Base-by-base conservation (phyloP, 2,113 vertebrate species). In the Thomomys bottae region DNA sequence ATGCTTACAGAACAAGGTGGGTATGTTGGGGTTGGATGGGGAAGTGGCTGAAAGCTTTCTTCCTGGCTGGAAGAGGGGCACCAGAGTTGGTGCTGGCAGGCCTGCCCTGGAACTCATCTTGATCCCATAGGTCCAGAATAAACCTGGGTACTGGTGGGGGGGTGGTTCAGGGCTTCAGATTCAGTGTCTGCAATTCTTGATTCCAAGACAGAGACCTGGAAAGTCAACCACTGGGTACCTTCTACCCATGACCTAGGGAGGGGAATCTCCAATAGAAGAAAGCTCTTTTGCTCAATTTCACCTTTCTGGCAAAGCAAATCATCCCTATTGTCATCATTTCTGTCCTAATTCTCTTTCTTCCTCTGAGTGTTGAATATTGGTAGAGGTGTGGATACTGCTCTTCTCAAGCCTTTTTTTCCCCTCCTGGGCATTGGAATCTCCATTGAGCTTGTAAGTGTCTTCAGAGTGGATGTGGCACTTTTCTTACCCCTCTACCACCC, bases 221-320 rank as follows among this genome's bases (percentile, higher is more conserved):
- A 78, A 70, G 21, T 21, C 1, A 30, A 68, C 24, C 36, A 68
- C 54, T 40, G 61, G 63, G 23, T 11, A 63, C 30, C 30, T 68
- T 26, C n/a, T 32, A 66, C 38, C 1, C 23, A 6, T 24, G 54
- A 67, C 64, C 26, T 40, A 21, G 26, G 40, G 63, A 57, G 17
- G 4, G 0, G 0, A 23, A 68, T 38, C 73, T 36, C 45, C 36
- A 72, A 32, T 23, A 42, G 32, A 11, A 6, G 32, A 63, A 89
- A 84, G 42, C 15, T 49, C 32, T 57, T 30, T 61, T 64, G 67
- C 21, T 6, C 1, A 21, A 26, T 36, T 71, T 54, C 9, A 4
- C 54, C 82, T 67, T 90, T 81, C 32, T 61, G 73, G n/a, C 18
- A 30, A 49, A 57, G 70, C 88, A 72, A n/a, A 34, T 64, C 42